Base-by-base conservation (phyloP, 2,797 vertebrate species). In the Poeciliopsis presidionis region DNA sequence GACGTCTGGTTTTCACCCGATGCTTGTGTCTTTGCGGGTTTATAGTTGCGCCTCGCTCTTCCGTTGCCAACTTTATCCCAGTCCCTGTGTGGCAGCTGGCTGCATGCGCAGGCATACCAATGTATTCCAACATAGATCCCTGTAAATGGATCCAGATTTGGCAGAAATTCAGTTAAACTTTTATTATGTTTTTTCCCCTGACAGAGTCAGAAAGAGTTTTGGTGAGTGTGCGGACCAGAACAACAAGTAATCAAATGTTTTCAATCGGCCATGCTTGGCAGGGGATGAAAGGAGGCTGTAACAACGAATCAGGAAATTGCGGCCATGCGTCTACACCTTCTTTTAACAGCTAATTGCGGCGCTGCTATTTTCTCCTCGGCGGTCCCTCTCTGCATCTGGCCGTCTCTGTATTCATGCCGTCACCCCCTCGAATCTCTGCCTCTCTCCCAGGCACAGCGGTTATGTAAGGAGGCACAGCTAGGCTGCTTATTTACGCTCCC, bases 401-500 rank as follows among this genome's bases (percentile, higher is more conserved):
- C 3, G 9, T 36, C 53, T 76, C 63, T 81, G 78, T 46, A 74
- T 77, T 76, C 73, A 71, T 81, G 75, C 51, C 45, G 18, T 82
- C 86, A 78, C 82, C 74, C 61, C 78, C 70, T 77, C 67, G 59
- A 18, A 18, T 49, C 18, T 70, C 75, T 74, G 85, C 72, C 69
- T 70, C 69, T 70, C 75, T 74, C 86, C 45, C 74, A 85, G 77
- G 78, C 77, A 80, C 61, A 77, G 45, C 28, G 80, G 81, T 93
- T 93, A 93, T 73, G 86, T 93, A 91, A 94, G 88, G 69, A 82
- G 69, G 77, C 73, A 83, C 81, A 86, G 80, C 89, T 75, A n/a
- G 76, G 76, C 78, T 63, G 87, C 78, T 89, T 91, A 88, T 88
- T 90, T 88, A 88, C 73, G 77, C 90, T 93, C 89, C 86, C 88